Percentiles rank a stretch among this genome's conserved stretches.
Evolutionary conservation across 2,113 vertebrate species (phyloP).

Genomic region (Merops nubicus): DNA sequence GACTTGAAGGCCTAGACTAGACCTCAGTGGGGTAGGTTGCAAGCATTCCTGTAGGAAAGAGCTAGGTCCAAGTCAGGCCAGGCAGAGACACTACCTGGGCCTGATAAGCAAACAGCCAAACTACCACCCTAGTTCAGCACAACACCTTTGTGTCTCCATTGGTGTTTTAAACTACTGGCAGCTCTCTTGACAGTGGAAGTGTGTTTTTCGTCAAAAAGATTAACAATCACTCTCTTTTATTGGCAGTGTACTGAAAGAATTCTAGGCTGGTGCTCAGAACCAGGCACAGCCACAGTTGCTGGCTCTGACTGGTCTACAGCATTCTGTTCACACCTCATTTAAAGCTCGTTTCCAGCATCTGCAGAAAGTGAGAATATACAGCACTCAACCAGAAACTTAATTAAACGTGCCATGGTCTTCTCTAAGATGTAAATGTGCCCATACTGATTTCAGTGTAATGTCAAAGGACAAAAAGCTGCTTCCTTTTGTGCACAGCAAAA

Average conservation of each 20-base stretch:
- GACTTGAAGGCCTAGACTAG: background rate
- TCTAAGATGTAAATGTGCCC: background rate
- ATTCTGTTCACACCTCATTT: background rate
- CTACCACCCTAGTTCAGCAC: background rate
- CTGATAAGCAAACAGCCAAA: background rate
- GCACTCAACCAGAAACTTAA: background rate
- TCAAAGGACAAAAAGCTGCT: background rate
- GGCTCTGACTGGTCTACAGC: background rate
- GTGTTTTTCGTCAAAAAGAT: background rate
- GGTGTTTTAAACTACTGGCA: background rate
- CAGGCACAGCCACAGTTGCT: background rate
- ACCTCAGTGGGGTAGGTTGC: background rate
- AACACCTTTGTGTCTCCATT: background rate
- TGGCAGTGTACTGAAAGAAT: background rate
- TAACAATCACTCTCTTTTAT: background rate
- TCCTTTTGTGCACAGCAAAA: background rate
- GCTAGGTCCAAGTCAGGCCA: background rate
- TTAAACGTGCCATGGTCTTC: background rate
- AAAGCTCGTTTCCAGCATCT: background rate
- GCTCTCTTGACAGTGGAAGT: background rate
- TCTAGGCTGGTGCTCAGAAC: background rate
- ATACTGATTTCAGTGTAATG: background rate
- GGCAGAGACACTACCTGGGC: background rate
- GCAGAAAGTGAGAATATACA: constrained; percentile 2
- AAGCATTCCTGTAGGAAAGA: background rate